Base-by-base conservation (phyloP, 2,888 invertebrate species). In the Syrphus vitripennis region DNA sequence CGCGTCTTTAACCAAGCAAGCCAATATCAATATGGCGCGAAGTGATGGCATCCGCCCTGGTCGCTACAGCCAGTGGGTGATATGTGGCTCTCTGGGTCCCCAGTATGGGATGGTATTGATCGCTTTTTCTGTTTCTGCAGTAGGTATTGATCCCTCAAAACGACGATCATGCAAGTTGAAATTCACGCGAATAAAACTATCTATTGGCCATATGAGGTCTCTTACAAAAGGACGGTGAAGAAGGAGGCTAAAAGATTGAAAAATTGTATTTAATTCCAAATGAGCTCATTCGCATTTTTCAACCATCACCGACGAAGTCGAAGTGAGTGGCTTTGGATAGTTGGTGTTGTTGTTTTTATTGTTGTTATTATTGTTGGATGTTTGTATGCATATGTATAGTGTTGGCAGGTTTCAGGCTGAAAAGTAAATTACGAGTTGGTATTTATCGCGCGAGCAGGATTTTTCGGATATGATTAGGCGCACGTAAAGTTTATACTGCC, bases 371-470 rank as follows among this genome's bases (percentile, higher is more conserved):
- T 76, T 63, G 69, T 45, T 63, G 42, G 24, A 40, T 61, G n/a
- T 24, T 40, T 3, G 31, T n/a, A n/a, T n/a, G n/a, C n/a, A n/a
- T n/a, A n/a, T n/a, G 34, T 34, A 24, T 48, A 12, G 16, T 55
- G 45, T 45, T 37, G 42, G 34, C 29, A 42, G 65, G 16, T 42
- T 48, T 55, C 45, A 3, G 69, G 37, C 50, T 70, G 34, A 74
- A 77, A 79, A 75, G 84, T 87, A 86, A 87, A 84, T 88, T 88
- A 87, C 88, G 87, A 87, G 84, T 79, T 61, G 82, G 67, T 74
- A 84, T 88, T 83, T 88, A 88, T 88, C 87, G 87, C 88, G 88
- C 88, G 88, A 87, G 81, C 67, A 87, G 88, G 88, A 88, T 88
- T 88, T n/a, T 88, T 75, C 77, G 86, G 83, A 88, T 87, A 87